Conservation (phyloP, 2,888 invertebrate species). For the Lamellibrachia satsuma region DNA sequence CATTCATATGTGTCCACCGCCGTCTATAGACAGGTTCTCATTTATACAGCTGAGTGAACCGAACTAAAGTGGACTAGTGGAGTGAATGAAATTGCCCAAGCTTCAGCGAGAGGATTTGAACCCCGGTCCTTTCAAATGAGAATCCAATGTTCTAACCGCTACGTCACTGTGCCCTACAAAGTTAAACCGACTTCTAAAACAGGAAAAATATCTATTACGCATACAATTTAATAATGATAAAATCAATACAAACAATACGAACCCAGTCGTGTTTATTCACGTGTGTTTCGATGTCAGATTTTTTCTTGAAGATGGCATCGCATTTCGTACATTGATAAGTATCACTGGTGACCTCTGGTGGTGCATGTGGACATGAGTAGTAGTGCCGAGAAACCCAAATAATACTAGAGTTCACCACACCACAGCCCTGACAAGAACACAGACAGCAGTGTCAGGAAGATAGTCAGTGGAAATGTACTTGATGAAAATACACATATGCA, state of each 20-base stretch:
- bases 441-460: neutral
- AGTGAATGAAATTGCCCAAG: too few relatives aligned
- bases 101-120: too few relatives aligned
- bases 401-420: neutral
- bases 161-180: neutral
- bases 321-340: neutral
- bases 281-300: neutral
- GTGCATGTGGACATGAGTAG: neutral
- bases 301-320: neutral
- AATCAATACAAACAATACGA: neutral
- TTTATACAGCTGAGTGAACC: too few relatives aligned
- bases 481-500: neutral
- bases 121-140: too few relatives aligned
- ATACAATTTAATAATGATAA: neutral
- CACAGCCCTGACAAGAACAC: neutral
- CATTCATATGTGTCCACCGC: too few relatives aligned
- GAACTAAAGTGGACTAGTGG: too few relatives aligned
- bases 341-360: neutral
- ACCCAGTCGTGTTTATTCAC: neutral
- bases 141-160: too few relatives aligned
- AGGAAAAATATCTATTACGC: neutral
- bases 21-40: too few relatives aligned
- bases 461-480: neutral
- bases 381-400: slow-evolving; percentile 17
- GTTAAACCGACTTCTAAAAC: neutral